Evolutionary conservation across 2,113 vertebrate genomes (phyloP), one percentile per base, ranked within the genome.

Genomic region (Plectropomus leopardus): DNA sequence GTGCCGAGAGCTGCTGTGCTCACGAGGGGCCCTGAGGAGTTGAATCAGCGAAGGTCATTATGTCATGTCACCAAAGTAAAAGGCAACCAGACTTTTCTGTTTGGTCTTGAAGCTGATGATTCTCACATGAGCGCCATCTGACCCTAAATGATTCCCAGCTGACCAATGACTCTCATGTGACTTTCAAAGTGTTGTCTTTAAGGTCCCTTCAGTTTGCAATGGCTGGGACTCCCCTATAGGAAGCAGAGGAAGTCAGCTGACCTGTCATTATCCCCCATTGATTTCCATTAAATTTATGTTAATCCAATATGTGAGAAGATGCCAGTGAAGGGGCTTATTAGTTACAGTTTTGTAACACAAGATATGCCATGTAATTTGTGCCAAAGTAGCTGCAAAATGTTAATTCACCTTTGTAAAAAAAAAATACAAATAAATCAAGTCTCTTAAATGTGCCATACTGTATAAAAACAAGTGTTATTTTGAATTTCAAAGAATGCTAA

Each of bases 151-250:
- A 24, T 30, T 44, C 63, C 42, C 64, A 51, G 50, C 45, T 55
- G 69, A 86, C 76, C 76, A n/a, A 21, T 78, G 61, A 72, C 76
- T 85, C 71, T 79, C 75, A 84, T 82, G 80, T 76, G 82, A 83
- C 79, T 70, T 76, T 28, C 45, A 72, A 77, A 82, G 70, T 58
- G 9, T 47, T n/a, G n/a, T n/a, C n/a, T n/a, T 48, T 40, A 32
- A 40, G 26, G 48, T 9, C 57, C 17, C 21, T 0, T 1, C 54
- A 82, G n/a, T 7, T 40, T 40, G 11, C 36, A 40, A 40, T 40
- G 36, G 7, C 36, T 3, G 36, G 23, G 36, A 80, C 11, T 7
- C 26, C 48, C 14, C 71, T 24, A 7, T 9, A 45, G 47, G 59
- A 53, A 72, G 53, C 1, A 4, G 5, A 64, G 28, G 76, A 76